Conservation (phyloP, 2,888 invertebrate species). For the Sphaeridia pumilis region DNA sequence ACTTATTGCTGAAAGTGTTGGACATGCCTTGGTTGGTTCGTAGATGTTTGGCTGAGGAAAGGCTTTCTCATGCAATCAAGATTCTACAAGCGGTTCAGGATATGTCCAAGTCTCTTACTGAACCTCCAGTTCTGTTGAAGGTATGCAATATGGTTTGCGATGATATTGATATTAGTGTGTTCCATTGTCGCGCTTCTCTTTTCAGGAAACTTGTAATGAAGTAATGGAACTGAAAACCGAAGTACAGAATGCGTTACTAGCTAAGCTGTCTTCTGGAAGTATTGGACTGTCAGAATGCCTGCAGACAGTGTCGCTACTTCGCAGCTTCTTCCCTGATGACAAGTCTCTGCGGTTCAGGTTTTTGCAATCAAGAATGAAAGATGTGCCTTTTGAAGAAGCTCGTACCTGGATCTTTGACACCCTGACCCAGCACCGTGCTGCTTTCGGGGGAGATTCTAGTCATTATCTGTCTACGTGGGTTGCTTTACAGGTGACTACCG, state of each 20-base stretch:
- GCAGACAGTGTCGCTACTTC: slow-evolving; percentile 30
- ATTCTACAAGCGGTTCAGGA: slow-evolving; percentile 32
- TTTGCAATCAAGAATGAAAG: slow-evolving; percentile 32
- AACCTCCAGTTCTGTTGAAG: slow-evolving; percentile 12
- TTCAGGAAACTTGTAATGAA: slow-evolving; percentile 17
- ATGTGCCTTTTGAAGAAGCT: slow-evolving; percentile 30
- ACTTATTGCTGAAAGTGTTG: slow-evolving; percentile 18
- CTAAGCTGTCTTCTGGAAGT: slow-evolving; percentile 29
- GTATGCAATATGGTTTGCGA: not conserved
- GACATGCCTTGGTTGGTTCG: slow-evolving; percentile 34
- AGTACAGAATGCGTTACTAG: slow-evolving; percentile 29
- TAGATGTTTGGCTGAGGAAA: slow-evolving; percentile 31
- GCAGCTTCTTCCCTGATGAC: slow-evolving; percentile 34
- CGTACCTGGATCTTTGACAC: slow-evolving; percentile 34
- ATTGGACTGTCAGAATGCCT: slow-evolving; percentile 34
- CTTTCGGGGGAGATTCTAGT: slow-evolving; percentile 33
- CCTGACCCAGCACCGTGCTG: slow-evolving; percentile 33
- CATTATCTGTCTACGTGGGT: slow-evolving; percentile 34
- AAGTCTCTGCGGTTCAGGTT: slow-evolving; percentile 30
- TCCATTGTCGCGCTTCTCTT: not conserved
- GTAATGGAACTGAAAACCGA: slow-evolving; percentile 31
- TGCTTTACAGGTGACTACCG: slow-evolving; percentile 19
- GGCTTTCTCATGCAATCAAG: slow-evolving; percentile 32
- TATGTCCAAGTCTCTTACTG: slow-evolving; percentile 21
- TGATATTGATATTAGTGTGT: not conserved